Percentiles rank a stretch among this genome's conserved stretches.
Evolutionary conservation across 2,797 vertebrate species (phyloP).

Genomic region (Trichosurus vulpecula): DNA sequence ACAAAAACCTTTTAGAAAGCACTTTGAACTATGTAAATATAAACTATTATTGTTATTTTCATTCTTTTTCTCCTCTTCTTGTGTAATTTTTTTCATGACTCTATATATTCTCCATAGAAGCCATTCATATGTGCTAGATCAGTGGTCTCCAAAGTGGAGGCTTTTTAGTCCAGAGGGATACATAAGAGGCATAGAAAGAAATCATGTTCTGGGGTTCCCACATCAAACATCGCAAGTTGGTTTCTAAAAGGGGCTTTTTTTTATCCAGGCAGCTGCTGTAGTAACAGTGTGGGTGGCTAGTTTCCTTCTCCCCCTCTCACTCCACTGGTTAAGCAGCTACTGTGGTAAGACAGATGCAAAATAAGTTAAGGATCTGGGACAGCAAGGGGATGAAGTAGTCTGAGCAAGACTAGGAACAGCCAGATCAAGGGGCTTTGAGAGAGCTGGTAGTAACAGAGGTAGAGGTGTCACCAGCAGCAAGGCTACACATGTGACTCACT

Average conservation of each 20-base stretch:
- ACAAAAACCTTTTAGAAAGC: neutral
- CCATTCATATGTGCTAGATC: neutral
- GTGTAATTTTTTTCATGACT: neutral
- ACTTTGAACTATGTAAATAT: neutral
- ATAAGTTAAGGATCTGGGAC: neutral
- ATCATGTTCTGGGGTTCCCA: neutral
- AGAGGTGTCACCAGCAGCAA: neutral
- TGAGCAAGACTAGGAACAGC: neutral
- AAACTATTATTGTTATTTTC: neutral
- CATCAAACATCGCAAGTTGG: neutral
- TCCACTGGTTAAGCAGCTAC: neutral
- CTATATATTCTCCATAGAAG: neutral
- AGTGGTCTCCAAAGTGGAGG: neutral
- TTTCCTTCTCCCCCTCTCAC: neutral
- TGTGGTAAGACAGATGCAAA: neutral
- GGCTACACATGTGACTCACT: neutral
- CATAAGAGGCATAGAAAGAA: neutral
- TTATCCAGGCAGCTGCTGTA: neutral
- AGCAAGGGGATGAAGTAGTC: neutral
- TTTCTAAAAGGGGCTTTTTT: neutral
- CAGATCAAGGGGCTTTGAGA: neutral
- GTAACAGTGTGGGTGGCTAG: neutral
- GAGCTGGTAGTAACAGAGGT: neutral
- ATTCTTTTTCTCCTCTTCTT: neutral
- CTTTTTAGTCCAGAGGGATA: neutral